Percentiles rank a stretch among this genome's conserved stretches.
These are phyloP conservation scores for Chrysomela aeneicollis DNA, from an alignment of 2,888 invertebrate species.

Conservation along the genomic window DNA sequence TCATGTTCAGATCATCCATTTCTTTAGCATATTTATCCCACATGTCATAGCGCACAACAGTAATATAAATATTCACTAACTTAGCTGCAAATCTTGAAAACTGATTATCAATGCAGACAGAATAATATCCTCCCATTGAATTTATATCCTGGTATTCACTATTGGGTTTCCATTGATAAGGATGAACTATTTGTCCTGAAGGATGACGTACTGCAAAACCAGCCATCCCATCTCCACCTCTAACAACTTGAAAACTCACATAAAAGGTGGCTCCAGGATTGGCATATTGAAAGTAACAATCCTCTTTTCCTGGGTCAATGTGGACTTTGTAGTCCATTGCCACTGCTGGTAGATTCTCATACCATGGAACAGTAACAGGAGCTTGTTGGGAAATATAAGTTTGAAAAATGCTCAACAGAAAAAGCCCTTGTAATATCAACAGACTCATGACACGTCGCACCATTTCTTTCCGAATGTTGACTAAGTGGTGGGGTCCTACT, in stretches of 20 bases:
- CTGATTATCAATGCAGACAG: constrained; percentile 92
- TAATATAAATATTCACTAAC: constrained; percentile 87
- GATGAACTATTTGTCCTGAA: constrained; percentile 82
- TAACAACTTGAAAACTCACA: constrained; percentile 91
- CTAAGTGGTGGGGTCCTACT: constrained; percentile 7
- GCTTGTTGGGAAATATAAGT: constrained; percentile 18
- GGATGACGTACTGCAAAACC: constrained; percentile 91
- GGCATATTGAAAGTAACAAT: constrained; percentile 95
- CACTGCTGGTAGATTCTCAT: constrained; percentile 87
- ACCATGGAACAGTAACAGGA: constrained; percentile 75
- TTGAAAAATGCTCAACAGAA: constrained; percentile 33
- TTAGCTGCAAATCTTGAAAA: constrained; percentile 91
- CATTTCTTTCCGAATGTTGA: constrained; percentile 37
- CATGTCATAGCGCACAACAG: constrained; percentile 90
- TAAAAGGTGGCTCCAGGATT: constrained; percentile 92
- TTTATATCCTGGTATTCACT: constrained; percentile 88
- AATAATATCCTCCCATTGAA: constrained; percentile 85
- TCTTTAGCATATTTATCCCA: constrained; percentile 94
- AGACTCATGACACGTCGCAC: constrained; percentile 48
- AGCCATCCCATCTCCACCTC: constrained; percentile 94
- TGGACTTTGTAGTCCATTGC: constrained; percentile 97
- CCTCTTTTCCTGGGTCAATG: constrained; percentile 93
- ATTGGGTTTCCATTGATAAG: constrained; percentile 90
- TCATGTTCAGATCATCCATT: constrained; percentile 84
- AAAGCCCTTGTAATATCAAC: constrained; percentile 36